Evolutionary conservation across 1,140 invertebrate genomes (phyloP), one percentile per base, ranked within the genome.

Genomic region (Lycorma delicatula): DNA sequence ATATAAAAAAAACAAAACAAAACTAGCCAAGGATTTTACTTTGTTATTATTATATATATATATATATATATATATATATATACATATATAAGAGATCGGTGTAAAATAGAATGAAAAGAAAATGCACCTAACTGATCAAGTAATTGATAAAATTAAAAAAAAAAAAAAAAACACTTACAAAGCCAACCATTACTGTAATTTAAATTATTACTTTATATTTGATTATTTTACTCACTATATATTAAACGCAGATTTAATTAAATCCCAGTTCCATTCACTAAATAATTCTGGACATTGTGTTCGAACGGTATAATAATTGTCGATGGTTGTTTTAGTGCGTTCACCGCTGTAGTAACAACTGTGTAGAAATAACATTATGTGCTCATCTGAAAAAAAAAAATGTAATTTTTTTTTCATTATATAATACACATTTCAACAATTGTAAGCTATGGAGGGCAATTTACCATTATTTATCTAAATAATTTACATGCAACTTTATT

Each of bases 301-400:
- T 25, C 66, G 55, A 13, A 66, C 44, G 1, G 60, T 59, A 56
- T 60, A 67, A 48, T 69, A 69, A 38, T 58, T 62, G 27, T 69
- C 65, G 16, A 69, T 69, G 0, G 66, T 69, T 11, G 54, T 50
- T 53, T 69, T 68, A 7, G 67, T 63, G 13, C 58, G 50, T 50
- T 69, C 67, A 4, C 66, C 47, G 53, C 60, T 63, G 59, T 58
- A 66, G 63, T 68, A 64, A 38, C 62, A 63, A 46, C 64, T 65
- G 60, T 69, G 67, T 18, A 69, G 61, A 55, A 69, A 69, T 44
- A 67, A 27, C 26, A 61, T 16, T 9, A 67, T 61, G 59, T 58
- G 58, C 28, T 64, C 63, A 49, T 68, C 66, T 67, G 61, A 13
- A 61, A 65, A 49, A 59, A 52, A 55, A 1, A 61, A 20, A 9